These are phyloP conservation scores for Romanogobio albipinnatus DNA, from an alignment of 2,113 vertebrate species.

Conservation along the genomic window DNA sequence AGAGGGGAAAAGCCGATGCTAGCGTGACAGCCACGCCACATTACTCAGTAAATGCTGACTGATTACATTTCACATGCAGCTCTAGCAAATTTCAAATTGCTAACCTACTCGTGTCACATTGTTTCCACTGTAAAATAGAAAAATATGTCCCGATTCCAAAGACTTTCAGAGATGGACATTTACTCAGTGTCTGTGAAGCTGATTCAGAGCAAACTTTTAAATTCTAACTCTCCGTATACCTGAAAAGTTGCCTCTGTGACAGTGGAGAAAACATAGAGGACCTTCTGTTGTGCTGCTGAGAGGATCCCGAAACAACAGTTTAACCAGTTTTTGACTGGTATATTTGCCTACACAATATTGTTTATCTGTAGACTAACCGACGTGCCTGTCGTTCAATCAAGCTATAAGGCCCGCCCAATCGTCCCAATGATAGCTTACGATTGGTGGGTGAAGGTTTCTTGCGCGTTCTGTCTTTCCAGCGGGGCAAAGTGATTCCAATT, in stretches of 20 bases:
- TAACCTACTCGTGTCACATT: constrained; percentile 65
- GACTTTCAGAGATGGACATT: constrained; percentile 25
- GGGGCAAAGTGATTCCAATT: no score
- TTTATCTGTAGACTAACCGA: no score
- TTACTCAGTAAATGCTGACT: constrained; percentile 69
- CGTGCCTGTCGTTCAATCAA: no score
- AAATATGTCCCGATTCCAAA: constrained; percentile 47
- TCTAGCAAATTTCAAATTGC: constrained; percentile 64
- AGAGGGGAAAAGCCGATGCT: constrained; percentile 29
- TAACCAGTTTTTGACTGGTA: no score
- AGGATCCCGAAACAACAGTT: background rate
- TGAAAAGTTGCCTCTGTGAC: background rate
- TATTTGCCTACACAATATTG: no score
- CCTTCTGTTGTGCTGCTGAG: background rate
- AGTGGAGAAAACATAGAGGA: background rate
- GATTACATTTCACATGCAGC: constrained; percentile 70
- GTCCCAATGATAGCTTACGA: no score
- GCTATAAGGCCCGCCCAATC: no score
- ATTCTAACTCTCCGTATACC: constrained; percentile 51
- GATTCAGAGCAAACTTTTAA: constrained; percentile 70
- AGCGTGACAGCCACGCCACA: constrained; percentile 60
- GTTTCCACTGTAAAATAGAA: constrained; percentile 58
- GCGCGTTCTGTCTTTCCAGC: no score
- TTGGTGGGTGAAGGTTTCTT: no score
- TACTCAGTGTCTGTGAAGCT: constrained; percentile 59